Evolutionary conservation across 2,113 vertebrate species (phyloP).

Genomic region (Sprattus sprattus): DNA sequence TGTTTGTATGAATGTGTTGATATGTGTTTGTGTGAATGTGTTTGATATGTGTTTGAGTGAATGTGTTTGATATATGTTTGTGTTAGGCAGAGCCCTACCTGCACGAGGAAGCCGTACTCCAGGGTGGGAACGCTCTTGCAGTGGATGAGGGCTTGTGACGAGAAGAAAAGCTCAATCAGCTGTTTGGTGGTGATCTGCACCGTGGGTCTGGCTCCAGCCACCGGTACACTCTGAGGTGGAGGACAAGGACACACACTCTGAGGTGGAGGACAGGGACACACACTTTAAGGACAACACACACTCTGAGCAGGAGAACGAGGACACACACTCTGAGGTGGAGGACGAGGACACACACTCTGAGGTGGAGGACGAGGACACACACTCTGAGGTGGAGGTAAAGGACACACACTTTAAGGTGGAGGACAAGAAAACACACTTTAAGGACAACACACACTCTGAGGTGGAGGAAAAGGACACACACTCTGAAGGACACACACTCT

Average conservation of each 20-base stretch:
- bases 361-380: neutral
- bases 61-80: too few species aligned
- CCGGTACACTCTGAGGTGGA: conserved; percentile 63
- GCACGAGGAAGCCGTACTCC: conserved; percentile 92
- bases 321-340: neutral
- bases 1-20: too few species aligned
- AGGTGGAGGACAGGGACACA: neutral
- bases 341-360: neutral
- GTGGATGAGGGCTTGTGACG: conserved; percentile 80
- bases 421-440: too few species aligned
- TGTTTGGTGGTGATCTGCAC: conserved; percentile 73
- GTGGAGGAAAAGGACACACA: too few species aligned
- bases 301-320: neutral
- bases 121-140: conserved; percentile 87
- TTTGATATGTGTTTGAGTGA: too few species aligned
- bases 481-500: too few species aligned
- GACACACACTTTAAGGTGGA: neutral
- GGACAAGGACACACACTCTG: neutral
- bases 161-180: conserved; percentile 71
- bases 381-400: too few species aligned
- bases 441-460: too few species aligned
- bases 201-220: conserved; percentile 66
- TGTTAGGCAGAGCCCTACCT: conserved; percentile 70
- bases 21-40: too few species aligned
- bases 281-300: neutral